Percentiles rank a stretch among this genome's conserved stretches.
These are phyloP conservation scores for Zosterops lateralis DNA, from an alignment of 2,113 vertebrate genomes.

Conservation along the genomic window DNA sequence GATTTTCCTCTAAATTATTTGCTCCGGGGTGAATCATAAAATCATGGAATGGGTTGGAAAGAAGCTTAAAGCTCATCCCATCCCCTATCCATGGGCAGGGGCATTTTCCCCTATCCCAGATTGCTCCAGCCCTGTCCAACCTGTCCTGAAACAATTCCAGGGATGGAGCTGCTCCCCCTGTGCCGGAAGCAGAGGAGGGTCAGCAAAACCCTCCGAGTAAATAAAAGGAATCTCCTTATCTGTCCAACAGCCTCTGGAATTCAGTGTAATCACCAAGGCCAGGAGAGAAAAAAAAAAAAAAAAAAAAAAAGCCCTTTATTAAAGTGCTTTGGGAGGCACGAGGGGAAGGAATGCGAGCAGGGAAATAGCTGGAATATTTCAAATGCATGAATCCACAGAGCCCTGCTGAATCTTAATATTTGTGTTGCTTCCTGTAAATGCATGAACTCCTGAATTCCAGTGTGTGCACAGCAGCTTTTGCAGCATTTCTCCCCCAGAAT, in stretches of 20 bases:
- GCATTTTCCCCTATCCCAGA: background rate
- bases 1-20: background rate
- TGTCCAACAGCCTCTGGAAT: constrained; percentile 8
- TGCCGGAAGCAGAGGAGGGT: background rate
- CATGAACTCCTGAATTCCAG: background rate
- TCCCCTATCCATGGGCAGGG: background rate
- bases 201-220: background rate
- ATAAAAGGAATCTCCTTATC: constrained; percentile 13
- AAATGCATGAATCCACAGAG: background rate
- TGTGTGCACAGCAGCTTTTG: rapidly evolving
- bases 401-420: background rate
- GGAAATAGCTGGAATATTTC: constrained; percentile 65
- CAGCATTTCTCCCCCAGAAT: background rate
- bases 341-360: constrained; percentile 43
- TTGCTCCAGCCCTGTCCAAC: background rate
- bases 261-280: background rate
- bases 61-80: background rate
- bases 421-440: background rate
- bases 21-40: background rate
- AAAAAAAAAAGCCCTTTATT: background rate
- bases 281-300: background rate
- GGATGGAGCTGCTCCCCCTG: background rate
- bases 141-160: background rate
- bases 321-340: background rate
- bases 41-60: background rate